Evolutionary conservation across 2,888 invertebrate species (phyloP), one percentile per base, ranked within the genome.

Genomic region (Tenthredo scrophulariae): DNA sequence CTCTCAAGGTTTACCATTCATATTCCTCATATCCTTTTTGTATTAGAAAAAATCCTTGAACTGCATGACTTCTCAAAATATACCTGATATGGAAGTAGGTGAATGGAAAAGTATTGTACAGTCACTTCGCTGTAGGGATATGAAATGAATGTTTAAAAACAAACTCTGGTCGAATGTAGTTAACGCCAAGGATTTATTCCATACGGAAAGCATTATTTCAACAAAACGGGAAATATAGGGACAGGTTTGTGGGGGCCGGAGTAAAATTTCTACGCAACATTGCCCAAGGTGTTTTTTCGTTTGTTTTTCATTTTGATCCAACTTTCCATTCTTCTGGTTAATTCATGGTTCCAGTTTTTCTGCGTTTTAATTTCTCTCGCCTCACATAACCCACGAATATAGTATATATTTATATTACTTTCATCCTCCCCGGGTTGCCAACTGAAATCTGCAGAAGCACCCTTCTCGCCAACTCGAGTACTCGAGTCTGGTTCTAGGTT

Each of bases 401-500:
- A 62, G 15, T 80, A 79, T 13, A 40, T 79, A 80, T 15, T 62
- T 62, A 62, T 77, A 80, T 80, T 62, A 62, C 40, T 80, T 80
- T 40, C 15, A 58, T 58, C 40, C 62, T 22, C 62, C 26, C 58
- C 62, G 80, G 80, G 62, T 80, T 58, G 37, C 62, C 80, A 40
- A 26, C 62, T 62, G 40, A 62, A 62, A 22, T 3, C 80, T 80
- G n/a, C 62, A 58, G 62, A 80, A 80, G 33, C 80, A 80, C 80
- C 80, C 80, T 80, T 40, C 62, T 62, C 22, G 62, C 62, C 13
- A 58, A 62, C 58, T 58, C 58, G 40, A 80, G 37, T 40, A 13
- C 58, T 80, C 62, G 58, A 80, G 80, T 62, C 80, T 80, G 84
- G 65, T 84, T 77, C 84, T 84, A 67, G 70, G 85, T 85, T 85